These are phyloP conservation scores for Smutsia gigantea DNA, from an alignment of 2,797 vertebrate species.

Conservation along the genomic window DNA sequence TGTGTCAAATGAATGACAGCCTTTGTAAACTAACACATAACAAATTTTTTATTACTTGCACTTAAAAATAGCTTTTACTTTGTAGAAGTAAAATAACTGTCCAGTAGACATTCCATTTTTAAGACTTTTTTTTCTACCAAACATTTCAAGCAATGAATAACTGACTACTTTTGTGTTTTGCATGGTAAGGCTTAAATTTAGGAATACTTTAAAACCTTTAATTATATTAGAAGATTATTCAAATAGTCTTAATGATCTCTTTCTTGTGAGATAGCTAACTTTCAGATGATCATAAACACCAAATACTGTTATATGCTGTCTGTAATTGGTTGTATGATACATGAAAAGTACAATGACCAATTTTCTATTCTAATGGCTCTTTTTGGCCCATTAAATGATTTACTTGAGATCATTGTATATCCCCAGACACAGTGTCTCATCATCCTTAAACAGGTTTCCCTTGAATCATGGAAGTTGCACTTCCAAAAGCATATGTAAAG, in stretches of 20 bases:
- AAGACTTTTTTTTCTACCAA: background rate
- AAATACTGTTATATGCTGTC: background rate
- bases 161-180: background rate
- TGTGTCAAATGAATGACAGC: background rate
- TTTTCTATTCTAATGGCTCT: background rate
- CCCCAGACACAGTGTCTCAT: background rate
- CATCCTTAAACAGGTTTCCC: background rate
- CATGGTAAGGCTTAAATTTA: background rate
- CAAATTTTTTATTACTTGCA: background rate
- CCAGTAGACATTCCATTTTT: background rate
- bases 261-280: background rate
- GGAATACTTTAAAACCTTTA: background rate
- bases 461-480: background rate
- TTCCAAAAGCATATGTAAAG: background rate
- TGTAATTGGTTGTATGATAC: background rate
- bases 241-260: background rate
- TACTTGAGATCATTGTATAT: background rate
- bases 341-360: background rate
- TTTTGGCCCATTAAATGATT: background rate
- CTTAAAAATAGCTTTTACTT: background rate
- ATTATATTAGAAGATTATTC: background rate
- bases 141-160: background rate
- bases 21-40: background rate
- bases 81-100: background rate
- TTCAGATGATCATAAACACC: background rate